Conservation (phyloP, 2,113 vertebrate species). For the Nannospalax galili region DNA sequence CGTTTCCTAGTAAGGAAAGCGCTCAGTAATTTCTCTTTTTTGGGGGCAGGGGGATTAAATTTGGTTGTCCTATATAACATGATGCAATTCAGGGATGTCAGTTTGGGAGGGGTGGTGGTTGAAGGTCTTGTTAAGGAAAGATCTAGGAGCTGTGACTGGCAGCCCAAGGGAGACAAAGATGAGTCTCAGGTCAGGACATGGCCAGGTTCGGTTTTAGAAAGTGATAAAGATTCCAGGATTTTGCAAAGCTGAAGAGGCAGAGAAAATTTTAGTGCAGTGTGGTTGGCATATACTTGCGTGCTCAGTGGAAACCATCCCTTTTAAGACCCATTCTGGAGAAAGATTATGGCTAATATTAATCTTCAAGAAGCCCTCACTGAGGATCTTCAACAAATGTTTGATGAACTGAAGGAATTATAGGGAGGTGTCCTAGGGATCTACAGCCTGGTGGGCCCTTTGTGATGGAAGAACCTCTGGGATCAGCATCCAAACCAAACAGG, state of each 20-base stretch:
- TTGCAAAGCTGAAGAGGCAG: background rate
- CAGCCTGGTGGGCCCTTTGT: background rate
- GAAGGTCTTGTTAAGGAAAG: background rate
- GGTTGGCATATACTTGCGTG: too few species aligned
- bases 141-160: background rate
- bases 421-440: rapidly evolving
- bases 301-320: background rate
- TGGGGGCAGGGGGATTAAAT: too few species aligned
- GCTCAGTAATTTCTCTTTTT: background rate
- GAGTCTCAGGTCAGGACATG: background rate
- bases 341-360: background rate
- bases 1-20: background rate
- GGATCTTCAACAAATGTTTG: too few species aligned
- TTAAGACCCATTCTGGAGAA: background rate
- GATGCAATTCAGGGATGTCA: background rate
- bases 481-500: background rate
- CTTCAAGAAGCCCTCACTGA: background rate
- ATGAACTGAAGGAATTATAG: background rate
- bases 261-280: background rate
- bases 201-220: background rate
- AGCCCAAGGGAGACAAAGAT: background rate
- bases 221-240: background rate
- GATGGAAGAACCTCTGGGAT: rapidly evolving
- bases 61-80: background rate
- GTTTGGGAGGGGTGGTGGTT: background rate